A percentile compares a stretch with the other conserved stretches of the same genome.
Evolutionary conservation across 1,140 invertebrate genomes (phyloP).

Genomic region (Drosophila erecta): DNA sequence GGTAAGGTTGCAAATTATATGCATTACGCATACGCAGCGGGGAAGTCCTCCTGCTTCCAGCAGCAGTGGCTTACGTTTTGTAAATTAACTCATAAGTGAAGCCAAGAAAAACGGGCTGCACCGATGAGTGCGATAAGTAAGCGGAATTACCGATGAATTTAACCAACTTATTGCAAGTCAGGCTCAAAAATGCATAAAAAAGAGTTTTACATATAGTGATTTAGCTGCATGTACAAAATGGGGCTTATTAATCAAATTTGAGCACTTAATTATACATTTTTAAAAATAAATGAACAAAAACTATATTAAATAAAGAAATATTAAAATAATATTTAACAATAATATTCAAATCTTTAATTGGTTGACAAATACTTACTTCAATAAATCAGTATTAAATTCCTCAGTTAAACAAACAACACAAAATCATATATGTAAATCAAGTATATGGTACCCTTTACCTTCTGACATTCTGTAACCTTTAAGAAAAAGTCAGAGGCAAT

Average conservation of each 20-base stretch:
- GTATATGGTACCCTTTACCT: constrained; percentile 9
- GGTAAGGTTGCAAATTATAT: constrained; percentile 69
- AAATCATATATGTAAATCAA: neutral
- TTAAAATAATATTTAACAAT: too few relatives aligned
- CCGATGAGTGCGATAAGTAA: constrained; percentile 35
- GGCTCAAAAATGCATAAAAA: neutral
- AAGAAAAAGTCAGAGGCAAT: constrained; percentile 24
- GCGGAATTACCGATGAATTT: constrained; percentile 27
- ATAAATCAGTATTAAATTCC: neutral
- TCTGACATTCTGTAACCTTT: constrained; percentile 25
- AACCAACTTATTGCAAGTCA: constrained; percentile 10
- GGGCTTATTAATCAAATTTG: too few relatives aligned
- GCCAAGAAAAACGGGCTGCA: constrained; percentile 4
- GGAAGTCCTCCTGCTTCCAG: constrained; percentile 29
- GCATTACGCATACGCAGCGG: constrained; percentile 72
- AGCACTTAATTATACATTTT: too few relatives aligned
- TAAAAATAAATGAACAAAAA: too few relatives aligned
- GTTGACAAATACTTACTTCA: too few relatives aligned
- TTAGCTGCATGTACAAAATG: too few relatives aligned
- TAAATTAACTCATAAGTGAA: constrained; percentile 77
- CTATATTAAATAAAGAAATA: neutral
- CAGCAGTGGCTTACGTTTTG: constrained; percentile 11
- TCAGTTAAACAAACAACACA: neutral
- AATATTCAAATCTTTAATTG: neutral
- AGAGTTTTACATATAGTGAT: neutral